Evolutionary conservation across 2,797 vertebrate genomes (phyloP), one percentile per base, ranked within the genome.

Genomic region (Euthynnus affinis): DNA sequence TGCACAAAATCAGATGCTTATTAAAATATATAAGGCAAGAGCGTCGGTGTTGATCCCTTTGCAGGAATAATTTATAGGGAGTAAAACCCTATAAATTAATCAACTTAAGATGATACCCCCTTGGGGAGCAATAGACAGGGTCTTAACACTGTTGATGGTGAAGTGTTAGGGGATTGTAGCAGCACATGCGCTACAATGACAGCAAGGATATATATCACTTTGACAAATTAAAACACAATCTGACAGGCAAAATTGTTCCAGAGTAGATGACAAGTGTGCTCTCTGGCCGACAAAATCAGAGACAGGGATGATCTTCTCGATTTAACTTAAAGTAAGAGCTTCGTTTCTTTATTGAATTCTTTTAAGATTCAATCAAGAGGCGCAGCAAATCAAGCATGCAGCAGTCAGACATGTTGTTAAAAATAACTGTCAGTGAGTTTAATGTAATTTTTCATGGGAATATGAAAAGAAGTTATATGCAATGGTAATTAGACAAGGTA

Each of bases 1-100:
- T 64, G 68, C 76, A 76, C 68, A 71, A 53, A 73, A 73, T 78
- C 44, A 37, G 56, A 71, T 74, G 67, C 64, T 53, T 73, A 58
- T 80, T 77, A 71, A 59, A 83, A 76, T 70, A 72, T 55, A 76
- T 62, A 55, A 46, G 32, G 20, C 29, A 18, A 32, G n/a, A 58
- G 57, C 46, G 32, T 74, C 3, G 0, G 51, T 65, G 65, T 76
- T 51, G 71, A 81, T 60, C 66, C 61, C 42, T 2, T 17, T 46
- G 64, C 66, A 71, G 72, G 74, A 85, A 81, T 86, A 56, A 77
- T 82, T 83, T 71, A 79, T 80, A 27, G 9, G 3, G 17, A 60
- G 23, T 75, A 60, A 81, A 76, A 63, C 51, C 69, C 37, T 61
- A 48, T 80, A 46, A 81, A 76, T 79, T 32, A 63, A 76, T 77